Conservation (phyloP, 2,888 invertebrate genomes). For the Molanna angustata region DNA sequence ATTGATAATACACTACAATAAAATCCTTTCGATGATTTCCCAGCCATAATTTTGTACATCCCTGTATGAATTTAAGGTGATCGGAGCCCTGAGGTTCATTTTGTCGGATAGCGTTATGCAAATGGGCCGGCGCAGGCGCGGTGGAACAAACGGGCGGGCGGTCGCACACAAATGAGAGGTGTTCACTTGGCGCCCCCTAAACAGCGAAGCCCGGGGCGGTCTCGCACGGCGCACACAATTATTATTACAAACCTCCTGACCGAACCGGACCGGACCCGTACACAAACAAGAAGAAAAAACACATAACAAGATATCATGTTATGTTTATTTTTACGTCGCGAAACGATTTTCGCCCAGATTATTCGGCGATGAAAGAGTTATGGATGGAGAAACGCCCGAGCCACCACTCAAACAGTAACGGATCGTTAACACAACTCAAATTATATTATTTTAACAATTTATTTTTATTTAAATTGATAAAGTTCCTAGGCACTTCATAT, state of each 20-base stretch:
- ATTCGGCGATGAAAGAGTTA: not conserved
- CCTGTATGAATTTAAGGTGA: no score
- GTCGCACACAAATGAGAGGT: slow-evolving; percentile 3
- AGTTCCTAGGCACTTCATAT: no score
- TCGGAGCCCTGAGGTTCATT: not conserved
- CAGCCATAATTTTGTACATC: no score
- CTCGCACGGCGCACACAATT: slow-evolving; percentile 6
- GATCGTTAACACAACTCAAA: no score
- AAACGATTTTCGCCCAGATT: not conserved
- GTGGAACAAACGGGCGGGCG: slow-evolving; percentile 6
- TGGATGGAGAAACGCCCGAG: not conserved
- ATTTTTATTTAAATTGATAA: no score
- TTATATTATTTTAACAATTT: no score
- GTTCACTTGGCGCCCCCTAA: slow-evolving; percentile 6
- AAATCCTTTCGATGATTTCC: no score
- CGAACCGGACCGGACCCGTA: not conserved
- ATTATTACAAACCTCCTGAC: not conserved
- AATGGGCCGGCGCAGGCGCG: slow-evolving; percentile 13
- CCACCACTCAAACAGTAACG: not conserved
- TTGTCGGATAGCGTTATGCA: slow-evolving; percentile 1
- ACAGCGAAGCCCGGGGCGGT: slow-evolving; percentile 9
- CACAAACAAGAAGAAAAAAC: not conserved
- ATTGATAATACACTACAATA: no score
- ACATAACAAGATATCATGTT: not conserved
- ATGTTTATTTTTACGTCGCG: not conserved